Percentiles rank a stretch among this genome's conserved stretches.
These are phyloP conservation scores for Dromius quadrimaculatus DNA, from an alignment of 2,888 invertebrate species.

Conservation along the genomic window DNA sequence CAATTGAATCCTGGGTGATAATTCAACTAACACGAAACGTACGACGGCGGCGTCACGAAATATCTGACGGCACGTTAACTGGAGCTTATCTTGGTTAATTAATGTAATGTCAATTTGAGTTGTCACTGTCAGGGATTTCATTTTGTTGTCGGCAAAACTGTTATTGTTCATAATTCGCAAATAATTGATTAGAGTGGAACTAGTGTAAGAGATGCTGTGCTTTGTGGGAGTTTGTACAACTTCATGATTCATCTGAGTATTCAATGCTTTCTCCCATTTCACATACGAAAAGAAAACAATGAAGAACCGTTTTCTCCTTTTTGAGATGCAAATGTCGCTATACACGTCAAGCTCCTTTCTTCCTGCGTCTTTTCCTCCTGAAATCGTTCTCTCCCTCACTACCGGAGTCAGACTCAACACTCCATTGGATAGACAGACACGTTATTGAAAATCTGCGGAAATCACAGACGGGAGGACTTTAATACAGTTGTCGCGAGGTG, in stretches of 20 bases:
- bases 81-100: slow-evolving; percentile 3
- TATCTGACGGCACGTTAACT: background rate
- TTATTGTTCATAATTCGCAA: background rate
- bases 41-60: background rate
- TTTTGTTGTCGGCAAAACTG: slow-evolving; percentile 1
- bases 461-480: slow-evolving; percentile 33
- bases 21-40: slow-evolving; percentile 50
- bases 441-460: slow-evolving; percentile 36
- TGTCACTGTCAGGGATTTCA: background rate
- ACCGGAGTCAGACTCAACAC: too few species aligned
- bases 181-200: background rate
- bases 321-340: background rate
- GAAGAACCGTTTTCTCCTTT: background rate
- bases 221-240: too few species aligned
- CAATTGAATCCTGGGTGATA: slow-evolving; percentile 49
- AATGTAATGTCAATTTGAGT: background rate
- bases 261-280: too few species aligned
- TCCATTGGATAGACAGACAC: slow-evolving; percentile 13
- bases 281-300: too few species aligned
- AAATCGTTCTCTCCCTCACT: background rate
- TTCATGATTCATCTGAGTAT: too few species aligned
- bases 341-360: background rate
- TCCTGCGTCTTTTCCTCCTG: background rate
- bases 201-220: too few species aligned
- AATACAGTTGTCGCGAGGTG: slow-evolving; percentile 49